Percentiles rank a stretch among this genome's conserved stretches.
Conservation (phyloP, 2,113 vertebrate genomes). For the Eulacestoma nigropectus region DNA sequence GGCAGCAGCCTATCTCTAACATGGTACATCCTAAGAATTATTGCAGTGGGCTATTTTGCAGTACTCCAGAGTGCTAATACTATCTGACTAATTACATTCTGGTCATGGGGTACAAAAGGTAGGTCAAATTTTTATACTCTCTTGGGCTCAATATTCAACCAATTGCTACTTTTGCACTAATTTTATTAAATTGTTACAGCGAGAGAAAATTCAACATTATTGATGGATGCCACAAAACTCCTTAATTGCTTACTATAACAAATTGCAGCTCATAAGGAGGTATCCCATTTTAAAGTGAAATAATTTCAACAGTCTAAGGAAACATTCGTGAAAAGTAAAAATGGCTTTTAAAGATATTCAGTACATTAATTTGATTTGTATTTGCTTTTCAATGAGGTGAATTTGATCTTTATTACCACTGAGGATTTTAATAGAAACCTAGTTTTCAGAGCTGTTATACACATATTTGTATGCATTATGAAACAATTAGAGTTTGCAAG, state of each 20-base stretch:
- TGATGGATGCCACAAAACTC: neutral
- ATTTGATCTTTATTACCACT: neutral
- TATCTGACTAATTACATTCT: neutral
- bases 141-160: neutral
- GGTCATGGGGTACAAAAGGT: neutral
- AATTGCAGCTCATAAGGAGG: neutral
- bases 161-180: neutral
- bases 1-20: neutral
- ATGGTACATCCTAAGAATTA: neutral
- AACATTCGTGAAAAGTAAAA: neutral
- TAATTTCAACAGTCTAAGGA: neutral
- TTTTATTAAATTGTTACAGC: neutral
- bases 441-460: neutral
- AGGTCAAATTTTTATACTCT: neutral
- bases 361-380: neutral
- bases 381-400: neutral
- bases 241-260: neutral
- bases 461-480: neutral
- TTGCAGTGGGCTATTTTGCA: neutral
- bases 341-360: neutral
- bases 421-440: neutral
- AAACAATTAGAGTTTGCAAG: neutral
- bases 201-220: neutral
- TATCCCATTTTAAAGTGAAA: neutral
- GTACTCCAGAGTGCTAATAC: neutral